Evolutionary conservation across 2,888 invertebrate species (phyloP).

Genomic region (Troides aeacus): DNA sequence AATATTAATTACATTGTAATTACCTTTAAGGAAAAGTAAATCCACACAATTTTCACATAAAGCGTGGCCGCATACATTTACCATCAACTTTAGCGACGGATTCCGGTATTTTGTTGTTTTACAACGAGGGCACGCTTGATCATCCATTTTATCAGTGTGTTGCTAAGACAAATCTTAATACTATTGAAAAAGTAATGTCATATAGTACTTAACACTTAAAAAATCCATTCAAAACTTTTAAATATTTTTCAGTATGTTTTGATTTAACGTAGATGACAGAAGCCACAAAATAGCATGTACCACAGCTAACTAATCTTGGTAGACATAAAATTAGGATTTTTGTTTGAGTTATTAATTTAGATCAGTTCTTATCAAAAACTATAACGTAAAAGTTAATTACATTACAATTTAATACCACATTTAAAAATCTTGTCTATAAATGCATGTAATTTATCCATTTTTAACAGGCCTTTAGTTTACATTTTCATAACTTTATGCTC

Average conservation of each 20-base stretch:
- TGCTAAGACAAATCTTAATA: background rate
- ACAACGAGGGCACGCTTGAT: constrained; percentile 95
- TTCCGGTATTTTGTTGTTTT: constrained; percentile 98
- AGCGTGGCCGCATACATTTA: constrained; percentile 98
- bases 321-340: no score
- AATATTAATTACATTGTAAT: background rate
- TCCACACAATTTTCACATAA: constrained; percentile 99
- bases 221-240: constrained; percentile 2
- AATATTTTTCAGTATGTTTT: background rate
- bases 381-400: no score
- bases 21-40: constrained; percentile 95
- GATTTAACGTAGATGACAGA: background rate
- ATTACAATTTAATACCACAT: no score
- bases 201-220: background rate
- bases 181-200: background rate
- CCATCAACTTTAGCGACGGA: constrained; percentile 97
- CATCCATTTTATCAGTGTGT: constrained; percentile 80
- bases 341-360: no score
- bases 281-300: background rate
- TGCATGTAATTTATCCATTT: no score
- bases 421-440: no score
- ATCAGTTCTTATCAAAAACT: no score
- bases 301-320: background rate
- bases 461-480: no score
- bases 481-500: no score